Evolutionary conservation across 1,140 invertebrate genomes (phyloP), one percentile per base, ranked within the genome.

Genomic region (Harpegnathos saltator): DNA sequence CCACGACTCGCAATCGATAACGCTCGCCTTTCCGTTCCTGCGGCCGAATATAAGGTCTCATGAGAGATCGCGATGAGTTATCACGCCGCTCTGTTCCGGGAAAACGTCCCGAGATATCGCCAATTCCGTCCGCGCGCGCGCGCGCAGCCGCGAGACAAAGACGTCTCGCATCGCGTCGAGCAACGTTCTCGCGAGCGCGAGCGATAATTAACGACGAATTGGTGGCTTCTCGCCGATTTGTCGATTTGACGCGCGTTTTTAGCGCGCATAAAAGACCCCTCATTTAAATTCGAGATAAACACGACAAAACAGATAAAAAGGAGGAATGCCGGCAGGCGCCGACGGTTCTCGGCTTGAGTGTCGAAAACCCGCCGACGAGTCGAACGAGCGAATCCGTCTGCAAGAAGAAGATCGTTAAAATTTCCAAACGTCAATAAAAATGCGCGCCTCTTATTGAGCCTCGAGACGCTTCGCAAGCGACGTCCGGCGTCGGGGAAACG

Each of bases 1-100:
- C 97, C 61, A 99, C 96, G 85, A 99, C 95, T 89, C 96, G 97
- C 89, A 99, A 96, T 73, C 98, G 96, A 95, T 99, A 99, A 48
- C 98, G 95, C 92, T 97, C 97, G 80, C 95, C 95, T 93, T 97
- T 98, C 80, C 97, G 95, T 90, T 96, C 96, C 98, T 98, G 93
- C 2, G 56, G 71, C 26, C 26, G 29, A 19, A 82, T 59, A 71
- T 54, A 44, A 29, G 19, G 1, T 44, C 26, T 15, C 48, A 24
- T 50, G 50, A 62, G 29, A 29, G 2, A 1, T 71, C 22, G 17
- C 12, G 11, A 19, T 3, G 15, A 59, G 9, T 65, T 65, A 77
- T 62, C 38, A 24, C 12, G n/a, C 33, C 56, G 14, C 38, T 54
- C 24, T n/a, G 4, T 59, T 65, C 24, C 24, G 17, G n/a, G 22